A percentile compares a stretch with the other conserved stretches of the same genome.
phyloP scores from a whole-genome alignment of 1,140 invertebrate genomes.

The Caenorhabditis inopinata region DNA sequence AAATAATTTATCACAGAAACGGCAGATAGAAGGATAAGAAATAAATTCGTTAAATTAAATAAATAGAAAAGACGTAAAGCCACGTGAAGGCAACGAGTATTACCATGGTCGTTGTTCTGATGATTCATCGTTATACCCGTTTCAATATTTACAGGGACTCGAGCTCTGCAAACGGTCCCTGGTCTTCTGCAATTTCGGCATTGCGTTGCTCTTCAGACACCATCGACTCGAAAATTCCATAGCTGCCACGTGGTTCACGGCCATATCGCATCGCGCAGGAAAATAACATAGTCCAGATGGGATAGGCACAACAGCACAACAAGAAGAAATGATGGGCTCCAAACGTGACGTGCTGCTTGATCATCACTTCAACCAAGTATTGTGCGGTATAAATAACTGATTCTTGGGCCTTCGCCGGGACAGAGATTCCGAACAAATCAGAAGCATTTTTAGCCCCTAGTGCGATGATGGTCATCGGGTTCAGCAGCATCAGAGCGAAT shows the following conservation, averaged over 20 bases:
- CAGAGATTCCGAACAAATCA: too few relatives aligned
- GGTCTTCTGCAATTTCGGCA: too few relatives aligned
- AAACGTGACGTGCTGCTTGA: not conserved
- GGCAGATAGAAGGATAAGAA: too few relatives aligned
- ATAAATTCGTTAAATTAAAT: too few relatives aligned
- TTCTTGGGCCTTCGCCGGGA: not conserved
- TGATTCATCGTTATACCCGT: too few relatives aligned
- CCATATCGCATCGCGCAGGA: not conserved
- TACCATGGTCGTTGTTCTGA: not conserved
- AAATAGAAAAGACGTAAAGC: not conserved
- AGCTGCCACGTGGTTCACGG: not conserved
- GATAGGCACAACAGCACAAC: not conserved
- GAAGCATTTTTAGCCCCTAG: too few relatives aligned
- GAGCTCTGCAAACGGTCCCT: too few relatives aligned
- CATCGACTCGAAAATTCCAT: too few relatives aligned
- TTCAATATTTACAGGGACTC: too few relatives aligned
- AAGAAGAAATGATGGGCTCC: not conserved
- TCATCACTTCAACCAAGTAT: not conserved
- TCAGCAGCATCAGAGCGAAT: not conserved
- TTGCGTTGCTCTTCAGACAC: too few relatives aligned
- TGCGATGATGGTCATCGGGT: not conserved
- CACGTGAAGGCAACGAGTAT: not conserved
- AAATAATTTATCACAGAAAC: too few relatives aligned
- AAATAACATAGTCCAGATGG: conserved; percentile 1
- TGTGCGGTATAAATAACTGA: not conserved